phyloP scores from a whole-genome alignment of 2,113 vertebrate species.

The Strix aluco region DNA sequence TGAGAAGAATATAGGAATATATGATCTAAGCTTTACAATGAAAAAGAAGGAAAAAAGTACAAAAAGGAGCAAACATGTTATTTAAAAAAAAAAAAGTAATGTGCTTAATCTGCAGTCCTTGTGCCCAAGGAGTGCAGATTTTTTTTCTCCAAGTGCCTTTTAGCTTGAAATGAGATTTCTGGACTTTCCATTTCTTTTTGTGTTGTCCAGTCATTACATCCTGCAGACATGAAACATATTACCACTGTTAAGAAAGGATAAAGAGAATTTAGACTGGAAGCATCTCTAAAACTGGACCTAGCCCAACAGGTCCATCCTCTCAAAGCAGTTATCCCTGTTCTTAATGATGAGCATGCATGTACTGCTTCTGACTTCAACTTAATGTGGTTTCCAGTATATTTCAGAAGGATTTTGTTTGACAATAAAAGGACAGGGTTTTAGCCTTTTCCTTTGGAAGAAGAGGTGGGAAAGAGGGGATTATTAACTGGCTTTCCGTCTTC shows the following conservation, averaged over 20 bases:
- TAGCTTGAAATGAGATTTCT: not conserved
- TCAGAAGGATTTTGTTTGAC: not conserved
- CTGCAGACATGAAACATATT: not conserved
- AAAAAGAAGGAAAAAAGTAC: not conserved
- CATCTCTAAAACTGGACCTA: not conserved
- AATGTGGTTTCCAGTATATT: not conserved
- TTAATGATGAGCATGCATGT: not conserved
- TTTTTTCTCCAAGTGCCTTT: not conserved
- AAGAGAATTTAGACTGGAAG: not conserved
- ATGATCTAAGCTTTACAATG: not conserved
- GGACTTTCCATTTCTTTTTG: not conserved
- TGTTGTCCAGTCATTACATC: not conserved
- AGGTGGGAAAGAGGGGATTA: not conserved
- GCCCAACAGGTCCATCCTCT: not conserved
- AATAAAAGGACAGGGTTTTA: not conserved
- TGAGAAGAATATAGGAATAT: not conserved
- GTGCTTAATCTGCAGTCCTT: not conserved
- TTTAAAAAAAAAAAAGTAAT: not conserved
- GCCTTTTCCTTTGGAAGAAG: not conserved
- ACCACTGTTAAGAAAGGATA: not conserved
- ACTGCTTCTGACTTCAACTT: not conserved
- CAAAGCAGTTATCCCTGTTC: not conserved
- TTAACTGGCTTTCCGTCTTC: not conserved
- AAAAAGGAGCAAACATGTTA: not conserved
- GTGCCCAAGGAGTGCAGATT: not conserved